Evolutionary conservation across 2,797 vertebrate genomes (phyloP).

Genomic region (Poeciliopsis presidionis): DNA sequence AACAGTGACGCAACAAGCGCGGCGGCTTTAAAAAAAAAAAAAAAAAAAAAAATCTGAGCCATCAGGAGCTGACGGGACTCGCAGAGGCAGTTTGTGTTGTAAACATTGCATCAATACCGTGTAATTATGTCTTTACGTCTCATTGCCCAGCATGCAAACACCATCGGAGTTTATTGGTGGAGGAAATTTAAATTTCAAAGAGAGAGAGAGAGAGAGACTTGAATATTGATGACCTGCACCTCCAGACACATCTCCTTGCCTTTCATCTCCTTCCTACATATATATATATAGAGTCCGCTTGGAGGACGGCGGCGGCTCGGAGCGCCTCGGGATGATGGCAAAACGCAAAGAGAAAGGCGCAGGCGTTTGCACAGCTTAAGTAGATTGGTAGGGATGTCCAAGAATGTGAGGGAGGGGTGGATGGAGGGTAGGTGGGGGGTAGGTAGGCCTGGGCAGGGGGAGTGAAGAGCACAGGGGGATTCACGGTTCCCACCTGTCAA

Average conservation of each 20-base stretch:
- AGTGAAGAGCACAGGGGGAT: conserved; percentile 41
- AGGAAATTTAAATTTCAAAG: conserved; percentile 31
- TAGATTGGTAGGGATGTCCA: conserved; percentile 44
- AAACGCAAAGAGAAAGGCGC: conserved; percentile 7
- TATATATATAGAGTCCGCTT: conserved; percentile 13
- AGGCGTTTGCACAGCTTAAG: conserved; percentile 38
- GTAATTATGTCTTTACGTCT: conserved; percentile 45
- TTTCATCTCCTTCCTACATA: conserved; percentile 40
- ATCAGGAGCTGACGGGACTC: conserved; percentile 1
- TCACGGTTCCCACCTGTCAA: conserved; percentile 49
- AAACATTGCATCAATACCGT: conserved; percentile 23
- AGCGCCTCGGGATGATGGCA: conserved; percentile 25
- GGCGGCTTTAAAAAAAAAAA: not conserved
- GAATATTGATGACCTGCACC: conserved; percentile 21
- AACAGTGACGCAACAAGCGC: conserved; percentile 20
- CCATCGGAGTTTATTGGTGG: conserved; percentile 8
- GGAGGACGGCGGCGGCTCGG: conserved; percentile 23
- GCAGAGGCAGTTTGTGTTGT: conserved; percentile 2
- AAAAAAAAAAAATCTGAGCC: conserved; percentile 8
- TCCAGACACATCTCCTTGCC: conserved; percentile 1
- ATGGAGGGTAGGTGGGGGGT: not conserved
- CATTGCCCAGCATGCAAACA: conserved; percentile 21
- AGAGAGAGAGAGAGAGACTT: conserved; percentile 6
- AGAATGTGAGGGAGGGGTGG: conserved; percentile 10
- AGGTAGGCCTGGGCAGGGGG: too few species aligned